Evolutionary conservation across 2,797 vertebrate genomes (phyloP).

Genomic region (Crenuchus spilurus): DNA sequence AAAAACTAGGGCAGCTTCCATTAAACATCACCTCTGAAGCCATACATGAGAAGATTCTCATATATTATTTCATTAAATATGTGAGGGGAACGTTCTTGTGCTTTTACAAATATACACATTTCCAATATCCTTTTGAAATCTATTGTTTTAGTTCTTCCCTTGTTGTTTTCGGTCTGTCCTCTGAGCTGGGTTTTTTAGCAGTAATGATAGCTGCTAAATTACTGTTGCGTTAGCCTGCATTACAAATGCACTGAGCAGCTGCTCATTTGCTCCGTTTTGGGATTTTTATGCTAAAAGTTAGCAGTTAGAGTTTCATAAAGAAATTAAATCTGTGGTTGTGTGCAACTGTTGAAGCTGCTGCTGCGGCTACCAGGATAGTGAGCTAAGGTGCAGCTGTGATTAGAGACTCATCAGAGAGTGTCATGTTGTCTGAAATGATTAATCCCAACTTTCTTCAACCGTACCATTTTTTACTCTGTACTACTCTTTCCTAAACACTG

Average conservation of each 20-base stretch:
- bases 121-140: too few relatives aligned
- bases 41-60: conserved; percentile 45
- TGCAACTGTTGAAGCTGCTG: background rate
- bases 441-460: background rate
- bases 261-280: conserved; percentile 5
- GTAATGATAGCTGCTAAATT: conserved; percentile 35
- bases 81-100: conserved; percentile 5
- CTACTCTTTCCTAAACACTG: too few relatives aligned
- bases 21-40: conserved; percentile 28
- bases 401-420: background rate
- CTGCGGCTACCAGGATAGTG: too few relatives aligned
- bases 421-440: background rate
- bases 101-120: too few relatives aligned
- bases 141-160: conserved; percentile 10
- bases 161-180: conserved; percentile 3
- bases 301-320: too few relatives aligned
- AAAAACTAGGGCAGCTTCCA: conserved; percentile 21
- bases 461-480: too few relatives aligned
- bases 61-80: conserved; percentile 35
- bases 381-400: background rate
- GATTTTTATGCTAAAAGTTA: conserved; percentile 5
- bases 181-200: background rate
- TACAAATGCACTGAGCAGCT: conserved; percentile 23
- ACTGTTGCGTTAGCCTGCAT: background rate
- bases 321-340: background rate